A percentile compares a stretch with the other conserved stretches of the same genome.
Evolutionary conservation across 2,113 vertebrate species (phyloP).

Genomic region (Clarias batrachus): DNA sequence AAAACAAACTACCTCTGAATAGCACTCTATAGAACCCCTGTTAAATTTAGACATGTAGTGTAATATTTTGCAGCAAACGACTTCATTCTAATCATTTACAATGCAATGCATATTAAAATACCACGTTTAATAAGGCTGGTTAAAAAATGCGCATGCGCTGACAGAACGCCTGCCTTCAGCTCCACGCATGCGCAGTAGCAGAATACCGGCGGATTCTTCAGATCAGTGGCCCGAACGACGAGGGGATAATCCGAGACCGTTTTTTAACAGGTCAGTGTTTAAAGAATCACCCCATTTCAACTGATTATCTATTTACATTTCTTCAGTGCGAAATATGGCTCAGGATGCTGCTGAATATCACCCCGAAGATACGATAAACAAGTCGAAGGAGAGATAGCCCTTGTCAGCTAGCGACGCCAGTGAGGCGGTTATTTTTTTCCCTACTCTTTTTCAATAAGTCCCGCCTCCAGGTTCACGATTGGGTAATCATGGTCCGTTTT

Average conservation of each 20-base stretch:
- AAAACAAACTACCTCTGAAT: neutral
- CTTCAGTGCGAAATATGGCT: neutral
- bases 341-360: too few relatives aligned
- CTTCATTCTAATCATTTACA: neutral
- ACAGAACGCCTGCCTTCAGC: neutral
- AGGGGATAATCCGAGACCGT: slow-evolving; percentile 66
- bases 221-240: slow-evolving; percentile 64
- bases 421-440: neutral
- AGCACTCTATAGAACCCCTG: neutral
- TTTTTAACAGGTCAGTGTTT: slow-evolving; percentile 68
- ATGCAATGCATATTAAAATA: neutral
- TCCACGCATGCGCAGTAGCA: slow-evolving; percentile 66
- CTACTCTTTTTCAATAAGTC: neutral
- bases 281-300: neutral
- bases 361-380: neutral
- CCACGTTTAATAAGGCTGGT: neutral
- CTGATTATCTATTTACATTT: neutral
- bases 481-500: neutral
- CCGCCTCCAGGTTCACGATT: neutral
- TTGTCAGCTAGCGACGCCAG: slow-evolving; percentile 18
- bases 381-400: neutral
- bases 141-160: slow-evolving; percentile 40
- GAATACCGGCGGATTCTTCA: slow-evolving; percentile 67
- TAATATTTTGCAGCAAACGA: neutral
- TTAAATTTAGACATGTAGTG: neutral